Conservation (phyloP, 2,888 invertebrate species). For the Branchinecta sandiegonensis region DNA sequence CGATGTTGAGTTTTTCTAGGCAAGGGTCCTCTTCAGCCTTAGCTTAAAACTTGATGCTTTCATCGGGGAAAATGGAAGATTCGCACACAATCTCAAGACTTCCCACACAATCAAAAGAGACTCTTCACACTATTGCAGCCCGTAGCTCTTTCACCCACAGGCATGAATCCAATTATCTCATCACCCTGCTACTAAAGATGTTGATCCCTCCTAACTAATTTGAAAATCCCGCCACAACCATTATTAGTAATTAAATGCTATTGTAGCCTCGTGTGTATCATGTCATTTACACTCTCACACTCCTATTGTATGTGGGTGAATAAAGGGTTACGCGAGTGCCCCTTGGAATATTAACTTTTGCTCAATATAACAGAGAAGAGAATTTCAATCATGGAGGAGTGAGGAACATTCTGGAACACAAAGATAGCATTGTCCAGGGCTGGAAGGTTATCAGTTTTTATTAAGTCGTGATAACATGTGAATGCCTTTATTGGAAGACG, state of each 20-base stretch:
- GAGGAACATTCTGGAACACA: not conserved
- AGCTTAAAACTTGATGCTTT: no score
- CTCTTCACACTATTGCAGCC: no score
- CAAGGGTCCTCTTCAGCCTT: no score
- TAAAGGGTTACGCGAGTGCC: no score
- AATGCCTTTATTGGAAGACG: no score
- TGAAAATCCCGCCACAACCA: not conserved
- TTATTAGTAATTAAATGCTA: not conserved
- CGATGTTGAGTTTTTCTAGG: no score
- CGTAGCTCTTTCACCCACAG: no score
- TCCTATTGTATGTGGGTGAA: not conserved
- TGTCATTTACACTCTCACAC: conserved; percentile 2
- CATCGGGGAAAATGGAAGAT: no score
- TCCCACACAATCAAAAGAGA: no score
- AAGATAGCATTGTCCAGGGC: no score
- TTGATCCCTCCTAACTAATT: conserved; percentile 3
- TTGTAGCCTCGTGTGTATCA: conserved; percentile 6
- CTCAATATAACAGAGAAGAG: conserved; percentile 4
- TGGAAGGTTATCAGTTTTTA: not conserved
- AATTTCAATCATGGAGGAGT: conserved; percentile 1
- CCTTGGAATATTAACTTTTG: conserved; percentile 14
- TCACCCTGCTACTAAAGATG: conserved; percentile 6
- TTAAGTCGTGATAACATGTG: conserved; percentile 11
- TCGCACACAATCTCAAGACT: no score
- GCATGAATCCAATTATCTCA: not conserved